Evolutionary conservation across 2,797 vertebrate genomes (phyloP), one percentile per base, ranked within the genome.

Genomic region (Phoebastria nigripes): DNA sequence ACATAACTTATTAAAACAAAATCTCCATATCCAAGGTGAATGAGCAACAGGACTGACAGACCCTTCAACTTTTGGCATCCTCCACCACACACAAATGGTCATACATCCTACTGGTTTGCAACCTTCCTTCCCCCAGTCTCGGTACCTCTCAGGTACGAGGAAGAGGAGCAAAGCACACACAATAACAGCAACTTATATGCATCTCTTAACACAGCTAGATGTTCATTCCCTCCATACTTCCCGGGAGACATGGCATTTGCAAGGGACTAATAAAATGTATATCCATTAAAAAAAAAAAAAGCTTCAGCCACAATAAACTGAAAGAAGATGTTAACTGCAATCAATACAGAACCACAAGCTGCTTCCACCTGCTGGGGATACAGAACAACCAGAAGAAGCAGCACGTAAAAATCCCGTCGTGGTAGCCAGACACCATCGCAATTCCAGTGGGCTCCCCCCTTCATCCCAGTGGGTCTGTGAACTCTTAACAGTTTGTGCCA

Each of bases 341-440:
- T 56, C 62, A 70, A 24, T 55, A 74, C 22, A 92, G 81, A 89
- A 90, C 46, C 89, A 94, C 89, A 67, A 65, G 59, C 85, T 93
- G 88, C 66, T 90, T 94, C 82, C 63, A 84, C 63, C 81, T 91
- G 80, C 87, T 94, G 79, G 54, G 73, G 71, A 87, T 31, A 37
- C 51, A 55, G 47, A 85, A 90, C 55, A 42, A 76, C 16, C 7
- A 3, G 58, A 74, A 67, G 33, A 82, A 93, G 46, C 55, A 77
- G n/a, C 58, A 94, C 39, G 25, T 47, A 65, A 44, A 62, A 73
- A 69, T 44, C 46, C 59, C 16, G 4, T 1, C 0, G 1, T 21
- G 31, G 54, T 65, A 79, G 35, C 12, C 37, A 44, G 47, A 55
- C 26, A 56, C 56, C 6, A 9, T 3, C 1, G 0, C 42, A 46